Evolutionary conservation across 2,888 invertebrate species (phyloP).

Genomic region (Phytoseiulus persimilis): DNA sequence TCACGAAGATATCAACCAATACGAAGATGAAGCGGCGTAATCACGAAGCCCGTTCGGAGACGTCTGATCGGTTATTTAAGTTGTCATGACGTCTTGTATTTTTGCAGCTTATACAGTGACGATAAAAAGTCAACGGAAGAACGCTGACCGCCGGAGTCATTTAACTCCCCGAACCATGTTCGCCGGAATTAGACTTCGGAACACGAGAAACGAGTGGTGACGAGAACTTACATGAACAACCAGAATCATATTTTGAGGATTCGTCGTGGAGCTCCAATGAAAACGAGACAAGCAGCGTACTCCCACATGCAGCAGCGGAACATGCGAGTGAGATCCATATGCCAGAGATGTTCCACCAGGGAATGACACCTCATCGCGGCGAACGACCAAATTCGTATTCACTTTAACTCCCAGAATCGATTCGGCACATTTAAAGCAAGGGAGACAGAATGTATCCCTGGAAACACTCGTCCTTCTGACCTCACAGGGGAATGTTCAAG

Average conservation of each 20-base stretch:
- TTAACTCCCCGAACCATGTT: background rate
- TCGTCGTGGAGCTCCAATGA: background rate
- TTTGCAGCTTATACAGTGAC: background rate
- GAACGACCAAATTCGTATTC: too few relatives aligned
- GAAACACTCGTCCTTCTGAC: too few relatives aligned
- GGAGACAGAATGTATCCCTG: too few relatives aligned
- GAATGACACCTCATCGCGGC: background rate
- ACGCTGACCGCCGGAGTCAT: background rate
- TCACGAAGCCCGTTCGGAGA: background rate
- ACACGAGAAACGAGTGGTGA: background rate
- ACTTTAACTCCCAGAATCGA: too few relatives aligned
- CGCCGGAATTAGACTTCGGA: background rate
- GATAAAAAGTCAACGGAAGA: background rate
- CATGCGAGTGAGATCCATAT: background rate
- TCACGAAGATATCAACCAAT: slow-evolving; percentile 58
- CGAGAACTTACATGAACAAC: background rate
- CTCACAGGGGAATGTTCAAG: too few relatives aligned
- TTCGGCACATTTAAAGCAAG: too few relatives aligned
- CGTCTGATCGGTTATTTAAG: background rate
- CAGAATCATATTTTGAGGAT: background rate
- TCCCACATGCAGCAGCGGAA: background rate
- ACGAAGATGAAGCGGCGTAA: slow-evolving; percentile 15
- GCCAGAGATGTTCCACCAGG: background rate
- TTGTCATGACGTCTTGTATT: slow-evolving; percentile 5
- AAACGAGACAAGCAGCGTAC: background rate